phyloP scores from a whole-genome alignment of 1,140 invertebrate species.

The Drosophila simulans region DNA sequence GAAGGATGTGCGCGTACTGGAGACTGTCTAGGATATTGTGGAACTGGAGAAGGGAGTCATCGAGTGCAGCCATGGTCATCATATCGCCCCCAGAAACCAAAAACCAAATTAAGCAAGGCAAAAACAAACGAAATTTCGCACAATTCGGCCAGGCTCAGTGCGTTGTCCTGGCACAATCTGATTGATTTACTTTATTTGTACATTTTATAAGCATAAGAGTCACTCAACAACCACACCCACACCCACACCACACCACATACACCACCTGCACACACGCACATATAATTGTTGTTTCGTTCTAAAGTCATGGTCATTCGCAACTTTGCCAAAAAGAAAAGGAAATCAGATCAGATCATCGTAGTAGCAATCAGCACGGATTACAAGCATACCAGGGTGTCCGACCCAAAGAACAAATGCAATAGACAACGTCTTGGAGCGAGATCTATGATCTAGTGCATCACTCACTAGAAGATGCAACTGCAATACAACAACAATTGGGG shows the following conservation, averaged over 20 bases:
- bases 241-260: no score
- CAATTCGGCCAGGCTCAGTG: constrained; percentile 35
- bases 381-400: constrained; percentile 4
- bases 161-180: constrained; percentile 21
- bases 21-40: constrained; percentile 63
- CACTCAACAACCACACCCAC: constrained; percentile 9
- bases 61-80: constrained; percentile 20
- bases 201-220: constrained; percentile 50
- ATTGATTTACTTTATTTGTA: constrained; percentile 57
- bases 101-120: constrained; percentile 27
- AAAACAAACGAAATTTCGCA: constrained; percentile 35
- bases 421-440: constrained; percentile 30
- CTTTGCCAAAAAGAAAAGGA: constrained; percentile 35
- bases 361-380: no score
- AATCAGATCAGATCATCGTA: background rate
- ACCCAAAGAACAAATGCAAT: constrained; percentile 38
- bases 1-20: constrained; percentile 89
- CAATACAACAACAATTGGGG: constrained; percentile 19
- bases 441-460: constrained; percentile 28
- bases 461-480: background rate
- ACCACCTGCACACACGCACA: constrained; percentile 5
- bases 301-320: constrained; percentile 22
- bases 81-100: constrained; percentile 26
- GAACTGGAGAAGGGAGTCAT: constrained; percentile 10
- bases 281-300: constrained; percentile 60